A percentile compares a stretch with the other conserved stretches of the same genome.
phyloP scores from a whole-genome alignment of 2,113 vertebrate genomes.

The Furnarius figulus region DNA sequence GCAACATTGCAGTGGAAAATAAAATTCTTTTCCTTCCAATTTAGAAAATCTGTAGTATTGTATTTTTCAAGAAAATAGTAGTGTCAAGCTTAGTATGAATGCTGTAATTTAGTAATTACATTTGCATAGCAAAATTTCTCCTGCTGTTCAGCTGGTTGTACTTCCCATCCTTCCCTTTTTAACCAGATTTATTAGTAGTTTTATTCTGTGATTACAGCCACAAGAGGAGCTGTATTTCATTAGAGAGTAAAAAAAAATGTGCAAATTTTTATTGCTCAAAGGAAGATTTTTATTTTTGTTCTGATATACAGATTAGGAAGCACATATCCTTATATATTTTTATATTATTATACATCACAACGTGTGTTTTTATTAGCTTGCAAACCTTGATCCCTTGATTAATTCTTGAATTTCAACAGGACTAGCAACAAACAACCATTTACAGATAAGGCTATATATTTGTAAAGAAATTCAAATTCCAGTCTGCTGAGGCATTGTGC shows the following conservation, averaged over 20 bases:
- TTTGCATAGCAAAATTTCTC: slow-evolving; percentile 43
- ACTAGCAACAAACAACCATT: neutral
- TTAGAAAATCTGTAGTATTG: slow-evolving; percentile 17
- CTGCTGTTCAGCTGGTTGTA: slow-evolving; percentile 39
- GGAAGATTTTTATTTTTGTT: neutral
- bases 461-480: neutral
- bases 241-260: neutral
- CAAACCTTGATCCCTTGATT: neutral
- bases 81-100: slow-evolving; percentile 7
- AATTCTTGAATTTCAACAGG: neutral
- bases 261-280: neutral
- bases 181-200: slow-evolving; percentile 22
- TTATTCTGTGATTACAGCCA: slow-evolving; percentile 9
- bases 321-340: neutral
- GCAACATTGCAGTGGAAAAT: neutral
- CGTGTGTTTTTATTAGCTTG: neutral
- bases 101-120: slow-evolving; percentile 57
- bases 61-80: slow-evolving; percentile 29
- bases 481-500: neutral
- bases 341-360: neutral
- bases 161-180: slow-evolving; percentile 1
- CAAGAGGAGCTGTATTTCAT: neutral
- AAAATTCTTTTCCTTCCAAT: slow-evolving; percentile 4
- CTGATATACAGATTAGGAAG: neutral
- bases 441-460: neutral